These are phyloP conservation scores for Ochropleura plecta DNA, from an alignment of 2,888 invertebrate genomes.

Conservation along the genomic window DNA sequence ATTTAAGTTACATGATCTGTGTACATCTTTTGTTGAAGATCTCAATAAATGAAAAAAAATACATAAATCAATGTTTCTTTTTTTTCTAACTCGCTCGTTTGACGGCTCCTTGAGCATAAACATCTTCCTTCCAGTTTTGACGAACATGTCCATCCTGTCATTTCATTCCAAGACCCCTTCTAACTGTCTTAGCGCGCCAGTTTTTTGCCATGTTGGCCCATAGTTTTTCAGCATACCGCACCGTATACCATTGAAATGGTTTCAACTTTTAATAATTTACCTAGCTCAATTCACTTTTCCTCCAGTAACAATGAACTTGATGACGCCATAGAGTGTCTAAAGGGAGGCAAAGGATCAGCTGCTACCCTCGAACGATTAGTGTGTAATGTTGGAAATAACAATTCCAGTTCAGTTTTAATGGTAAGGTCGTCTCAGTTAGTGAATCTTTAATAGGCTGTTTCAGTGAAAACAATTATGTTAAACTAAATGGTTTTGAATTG, in stretches of 20 bases:
- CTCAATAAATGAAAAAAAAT: no score
- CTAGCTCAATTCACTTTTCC: background rate
- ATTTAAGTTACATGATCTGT: no score
- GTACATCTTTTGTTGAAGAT: no score
- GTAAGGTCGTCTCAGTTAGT: background rate
- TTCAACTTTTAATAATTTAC: background rate
- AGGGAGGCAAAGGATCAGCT: background rate
- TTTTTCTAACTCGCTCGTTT: background rate
- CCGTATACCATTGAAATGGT: no score
- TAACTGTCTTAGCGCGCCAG: background rate
- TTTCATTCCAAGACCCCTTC: background rate
- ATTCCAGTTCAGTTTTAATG: constrained; percentile 26
- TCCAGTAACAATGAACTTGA: background rate
- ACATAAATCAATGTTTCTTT: background rate
- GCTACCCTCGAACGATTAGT: constrained; percentile 7
- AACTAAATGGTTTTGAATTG: background rate
- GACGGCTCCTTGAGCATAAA: background rate
- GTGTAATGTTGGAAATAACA: constrained; percentile 26
- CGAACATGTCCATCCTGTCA: background rate
- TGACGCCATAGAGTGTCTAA: background rate
- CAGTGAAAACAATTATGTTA: background rate
- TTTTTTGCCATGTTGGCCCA: background rate
- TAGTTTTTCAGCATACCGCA: background rate
- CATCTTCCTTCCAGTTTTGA: background rate
- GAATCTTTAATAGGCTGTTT: constrained; percentile 2